Base-by-base conservation (phyloP, 92 coral and sea anemone species). In the Pocillopora grandis region DNA sequence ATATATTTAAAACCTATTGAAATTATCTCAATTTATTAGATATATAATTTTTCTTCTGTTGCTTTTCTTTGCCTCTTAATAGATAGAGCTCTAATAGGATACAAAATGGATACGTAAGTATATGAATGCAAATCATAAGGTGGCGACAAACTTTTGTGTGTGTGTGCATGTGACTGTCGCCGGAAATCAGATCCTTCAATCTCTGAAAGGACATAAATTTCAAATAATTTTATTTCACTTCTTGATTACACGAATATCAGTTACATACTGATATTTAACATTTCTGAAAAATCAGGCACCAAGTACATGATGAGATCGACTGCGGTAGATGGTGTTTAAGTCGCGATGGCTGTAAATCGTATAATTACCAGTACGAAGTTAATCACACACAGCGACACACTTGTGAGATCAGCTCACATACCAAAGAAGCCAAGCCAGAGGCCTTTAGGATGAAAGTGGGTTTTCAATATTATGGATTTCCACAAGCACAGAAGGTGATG, bases 311-410 rank as follows among this genome's bases (percentile, higher is more conserved):
- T 65, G 71, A 61, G 15, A 18, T 77, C 2, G 81, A 62, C 33
- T 77, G 81, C 35, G 81, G 71, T 18, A 77, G 81, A 77, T 27
- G 59, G 20, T 77, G 81, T 18, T 33, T 77, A 71, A 27, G 69
- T 31, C 66, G 18, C 27, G 81, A 60, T 19, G 59, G 71, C 12
- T 77, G 81, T 62, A 61, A 23, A 18, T 77, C 81, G 27, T 77
- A 77, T 67, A 77, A 77, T 71, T 61, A 61, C 71, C 62, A 52
- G 62, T 56, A 74, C 23, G 21, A 74, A 20, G 10, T 19, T 56
- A 55, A 52, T 19, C 12, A 62, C 49, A 61, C 77, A 12, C 20
- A 36, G 18, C 9, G 71, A 78, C 71, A 7, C 12, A 65, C 60
- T 21, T 78, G 82, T 78, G 71, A 78, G 65, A 71, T 78, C 21